phyloP scores from a whole-genome alignment of 1,140 invertebrate species.

The Ooceraea biroi region DNA sequence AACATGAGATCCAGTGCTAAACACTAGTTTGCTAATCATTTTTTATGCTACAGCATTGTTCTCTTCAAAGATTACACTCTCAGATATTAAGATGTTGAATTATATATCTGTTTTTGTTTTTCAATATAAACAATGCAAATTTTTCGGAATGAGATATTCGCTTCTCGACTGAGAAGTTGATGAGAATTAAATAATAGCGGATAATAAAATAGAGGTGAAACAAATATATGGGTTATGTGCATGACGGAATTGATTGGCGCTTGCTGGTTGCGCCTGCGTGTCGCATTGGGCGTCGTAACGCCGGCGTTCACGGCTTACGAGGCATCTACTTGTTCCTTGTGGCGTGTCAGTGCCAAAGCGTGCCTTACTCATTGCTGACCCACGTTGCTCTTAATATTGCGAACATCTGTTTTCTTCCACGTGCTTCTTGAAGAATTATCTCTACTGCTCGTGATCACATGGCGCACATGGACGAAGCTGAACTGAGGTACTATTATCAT shows the following conservation, averaged over 20 bases:
- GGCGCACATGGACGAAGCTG: conserved; percentile 68
- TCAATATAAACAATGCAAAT: neutral
- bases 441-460: neutral
- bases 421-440: neutral
- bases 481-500: conserved; percentile 67
- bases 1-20: conserved; percentile 44
- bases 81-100: neutral
- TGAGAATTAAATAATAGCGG: conserved; percentile 24
- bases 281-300: conserved; percentile 60
- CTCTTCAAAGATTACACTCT: neutral
- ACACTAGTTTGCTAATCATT: conserved; percentile 47
- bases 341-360: conserved; percentile 40
- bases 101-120: neutral
- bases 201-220: conserved; percentile 31
- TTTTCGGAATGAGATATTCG: too few relatives aligned
- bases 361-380: conserved; percentile 17
- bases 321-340: conserved; percentile 1
- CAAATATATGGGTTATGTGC: conserved; percentile 20
- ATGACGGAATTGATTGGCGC: conserved; percentile 63
- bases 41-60: conserved; percentile 2
- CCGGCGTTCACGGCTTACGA: conserved; percentile 38
- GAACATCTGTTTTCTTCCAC: too few relatives aligned
- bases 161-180: neutral
- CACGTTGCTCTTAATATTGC: neutral
- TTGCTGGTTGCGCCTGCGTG: conserved; percentile 65